phyloP scores from a whole-genome alignment of 2,888 invertebrate species.

The Folsomia candida region DNA sequence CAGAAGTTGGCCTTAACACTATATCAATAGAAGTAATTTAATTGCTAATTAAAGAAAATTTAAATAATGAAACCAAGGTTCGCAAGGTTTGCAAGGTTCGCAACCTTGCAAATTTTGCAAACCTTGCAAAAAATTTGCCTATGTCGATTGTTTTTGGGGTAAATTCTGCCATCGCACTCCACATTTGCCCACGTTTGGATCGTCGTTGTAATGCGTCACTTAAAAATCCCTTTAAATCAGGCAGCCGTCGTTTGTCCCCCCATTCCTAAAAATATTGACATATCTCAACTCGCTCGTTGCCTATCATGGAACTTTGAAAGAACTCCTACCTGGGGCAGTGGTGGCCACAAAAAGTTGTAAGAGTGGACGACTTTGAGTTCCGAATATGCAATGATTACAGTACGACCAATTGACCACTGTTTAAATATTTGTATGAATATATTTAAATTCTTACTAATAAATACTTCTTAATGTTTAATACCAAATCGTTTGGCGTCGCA shows the following conservation, averaged over 20 bases:
- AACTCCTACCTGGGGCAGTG: no score
- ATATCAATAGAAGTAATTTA: no score
- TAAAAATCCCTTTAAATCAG: constrained; percentile 51
- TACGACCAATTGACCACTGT: constrained; percentile 59
- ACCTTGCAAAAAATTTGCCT: no score
- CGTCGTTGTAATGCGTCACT: constrained; percentile 40
- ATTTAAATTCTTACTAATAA: no score
- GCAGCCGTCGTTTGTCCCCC: constrained; percentile 59
- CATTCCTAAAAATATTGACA: no score
- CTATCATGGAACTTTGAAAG: no score
- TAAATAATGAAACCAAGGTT: no score
- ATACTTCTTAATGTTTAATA: no score
- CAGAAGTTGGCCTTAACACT: constrained; percentile 55
- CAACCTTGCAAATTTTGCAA: constrained; percentile 54
- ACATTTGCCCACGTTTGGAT: constrained; percentile 50
- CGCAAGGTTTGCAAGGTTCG: neutral
- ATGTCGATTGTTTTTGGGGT: constrained; percentile 58
- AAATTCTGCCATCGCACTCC: constrained; percentile 60
- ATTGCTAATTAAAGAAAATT: no score
- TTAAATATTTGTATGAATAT: no score
- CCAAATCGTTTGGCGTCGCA: constrained; percentile 61
- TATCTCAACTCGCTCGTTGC: constrained; percentile 16
- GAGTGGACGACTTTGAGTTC: constrained; percentile 56
- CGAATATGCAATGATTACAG: constrained; percentile 63
- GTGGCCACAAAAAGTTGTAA: constrained; percentile 61